Base-by-base conservation (phyloP, 2,113 vertebrate species). In the Paratilapia polleni region DNA sequence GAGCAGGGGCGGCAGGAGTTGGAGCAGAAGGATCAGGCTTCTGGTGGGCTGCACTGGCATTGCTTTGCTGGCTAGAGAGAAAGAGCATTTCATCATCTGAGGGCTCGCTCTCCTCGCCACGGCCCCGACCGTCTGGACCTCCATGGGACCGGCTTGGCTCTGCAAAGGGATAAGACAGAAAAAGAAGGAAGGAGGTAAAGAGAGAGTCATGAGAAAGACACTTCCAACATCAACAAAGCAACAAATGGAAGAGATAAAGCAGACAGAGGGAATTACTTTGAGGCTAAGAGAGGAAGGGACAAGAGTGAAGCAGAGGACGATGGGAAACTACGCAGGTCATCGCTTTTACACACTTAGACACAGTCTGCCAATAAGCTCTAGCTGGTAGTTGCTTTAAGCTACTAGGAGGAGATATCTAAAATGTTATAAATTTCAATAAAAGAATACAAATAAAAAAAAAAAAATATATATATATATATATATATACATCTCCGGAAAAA, bases 71-170 rank as follows among this genome's bases (percentile, higher is more conserved):
- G 90, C 97, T 98, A 78, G 98, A 98, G 77, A 99, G 96, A 13
- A 98, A 98, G 84, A 99, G 97, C 93, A 99, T 98, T 93, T 99
- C 98, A 15, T 99, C 98, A 1, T 99, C 98, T 0, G 98, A 99
- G n/a, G 97, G 97, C 83, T 99, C 98, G 12, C 98, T 99, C 88
- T 99, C 98, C 89, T 98, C 97, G 9, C 96, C 96, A 4, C 97
- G 95, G 4, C 96, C 97, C 10, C 96, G 96, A 63, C 97, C 96
- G 10, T 98, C 97, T 26, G 95, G 94, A 64, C 95, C 96, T 54
- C 94, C 95, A 3, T 96, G 96, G 15, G 96, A 92, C 76, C 97
- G 97, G 81, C 88, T 92, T 2, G 96, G 96, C 86, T 96, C 96
- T 96, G 89, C 43, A 77, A 78, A 70, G 52, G 58, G 12, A 63